A percentile compares a stretch with the other conserved stretches of the same genome.
Evolutionary conservation across 2,888 invertebrate species (phyloP).

Genomic region (Crepidodera aurea): DNA sequence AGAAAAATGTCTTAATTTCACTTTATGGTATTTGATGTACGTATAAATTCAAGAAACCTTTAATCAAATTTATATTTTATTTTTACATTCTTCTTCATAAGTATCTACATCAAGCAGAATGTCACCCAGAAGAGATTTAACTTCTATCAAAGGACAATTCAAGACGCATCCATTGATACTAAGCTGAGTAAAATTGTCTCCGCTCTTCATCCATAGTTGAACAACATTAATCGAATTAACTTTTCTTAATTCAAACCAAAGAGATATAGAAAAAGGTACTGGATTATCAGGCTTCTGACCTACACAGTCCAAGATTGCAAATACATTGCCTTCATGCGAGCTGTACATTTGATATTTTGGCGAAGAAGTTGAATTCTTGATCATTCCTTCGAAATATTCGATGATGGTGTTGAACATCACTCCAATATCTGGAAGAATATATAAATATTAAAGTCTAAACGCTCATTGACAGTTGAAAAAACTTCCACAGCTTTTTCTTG

Average conservation of each 20-base stretch:
- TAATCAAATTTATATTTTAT: too few species aligned
- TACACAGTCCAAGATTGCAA: constrained; percentile 21
- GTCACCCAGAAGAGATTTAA: constrained; percentile 16
- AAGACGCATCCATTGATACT: constrained; percentile 24
- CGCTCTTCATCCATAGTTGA: constrained; percentile 31
- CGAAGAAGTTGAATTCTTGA: constrained; percentile 3
- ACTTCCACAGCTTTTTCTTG: too few species aligned
- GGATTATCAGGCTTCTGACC: constrained; percentile 69
- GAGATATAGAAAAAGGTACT: constrained; percentile 72
- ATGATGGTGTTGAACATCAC: constrained; percentile 18
- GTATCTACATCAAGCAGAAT: constrained; percentile 16
- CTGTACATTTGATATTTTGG: constrained; percentile 31
- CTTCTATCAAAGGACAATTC: constrained; percentile 25
- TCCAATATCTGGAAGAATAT: constrained; percentile 30
- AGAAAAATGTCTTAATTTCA: too few species aligned
- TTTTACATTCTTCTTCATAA: constrained; percentile 28
- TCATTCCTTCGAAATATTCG: constrained; percentile 25
- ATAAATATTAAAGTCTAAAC: too few species aligned
- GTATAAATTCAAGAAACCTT: too few species aligned
- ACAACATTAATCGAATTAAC: too few species aligned
- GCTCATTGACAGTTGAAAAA: too few species aligned
- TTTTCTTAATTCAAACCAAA: too few species aligned
- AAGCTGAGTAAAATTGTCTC: constrained; percentile 25
- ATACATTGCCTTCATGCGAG: constrained; percentile 31
- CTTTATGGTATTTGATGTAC: too few species aligned